Evolutionary conservation across 2,888 invertebrate species (phyloP).

Genomic region (Lithodes maja): DNA sequence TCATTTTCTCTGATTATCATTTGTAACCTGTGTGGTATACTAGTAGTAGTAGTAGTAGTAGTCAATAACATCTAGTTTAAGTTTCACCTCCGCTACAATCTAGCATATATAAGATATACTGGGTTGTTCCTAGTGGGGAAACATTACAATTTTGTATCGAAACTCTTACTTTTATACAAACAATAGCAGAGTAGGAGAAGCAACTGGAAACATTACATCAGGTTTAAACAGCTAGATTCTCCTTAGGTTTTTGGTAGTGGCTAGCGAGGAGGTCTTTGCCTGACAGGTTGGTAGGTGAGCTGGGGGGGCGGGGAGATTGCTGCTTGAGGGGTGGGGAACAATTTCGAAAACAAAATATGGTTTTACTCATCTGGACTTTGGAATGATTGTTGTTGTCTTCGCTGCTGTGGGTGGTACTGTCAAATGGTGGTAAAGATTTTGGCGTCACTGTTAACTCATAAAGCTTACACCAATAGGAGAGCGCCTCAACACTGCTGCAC

Average conservation of each 20-base stretch:
- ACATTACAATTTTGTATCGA: slow-evolving; percentile 65
- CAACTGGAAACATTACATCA: slow-evolving; percentile 55
- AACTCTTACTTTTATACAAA: slow-evolving; percentile 64
- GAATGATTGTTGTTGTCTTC: slow-evolving; percentile 63
- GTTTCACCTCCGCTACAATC: slow-evolving; percentile 64
- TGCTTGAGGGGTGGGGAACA: slow-evolving; percentile 23
- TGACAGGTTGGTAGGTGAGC: slow-evolving; percentile 54
- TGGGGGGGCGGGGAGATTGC: slow-evolving; percentile 22
- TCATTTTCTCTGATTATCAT: slow-evolving; percentile 51
- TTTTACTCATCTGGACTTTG: slow-evolving; percentile 56
- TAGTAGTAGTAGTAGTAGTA: slow-evolving; percentile 61
- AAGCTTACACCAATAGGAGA: slow-evolving; percentile 57
- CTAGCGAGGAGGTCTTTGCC: slow-evolving; percentile 60
- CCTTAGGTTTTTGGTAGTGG: slow-evolving; percentile 59
- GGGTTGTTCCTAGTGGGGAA: slow-evolving; percentile 65
- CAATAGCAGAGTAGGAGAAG: slow-evolving; percentile 64
- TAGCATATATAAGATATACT: slow-evolving; percentile 66
- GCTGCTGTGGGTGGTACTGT: slow-evolving; percentile 55
- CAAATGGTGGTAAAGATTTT: slow-evolving; percentile 48
- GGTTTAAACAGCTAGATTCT: slow-evolving; percentile 62
- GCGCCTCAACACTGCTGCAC: slow-evolving; percentile 60
- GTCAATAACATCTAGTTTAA: slow-evolving; percentile 64
- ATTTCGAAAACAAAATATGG: slow-evolving; percentile 23
- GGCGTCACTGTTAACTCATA: slow-evolving; percentile 54
- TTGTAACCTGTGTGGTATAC: slow-evolving; percentile 66